Evolutionary conservation across 2,888 invertebrate species (phyloP).

Genomic region (Amphimallon solstitiale): DNA sequence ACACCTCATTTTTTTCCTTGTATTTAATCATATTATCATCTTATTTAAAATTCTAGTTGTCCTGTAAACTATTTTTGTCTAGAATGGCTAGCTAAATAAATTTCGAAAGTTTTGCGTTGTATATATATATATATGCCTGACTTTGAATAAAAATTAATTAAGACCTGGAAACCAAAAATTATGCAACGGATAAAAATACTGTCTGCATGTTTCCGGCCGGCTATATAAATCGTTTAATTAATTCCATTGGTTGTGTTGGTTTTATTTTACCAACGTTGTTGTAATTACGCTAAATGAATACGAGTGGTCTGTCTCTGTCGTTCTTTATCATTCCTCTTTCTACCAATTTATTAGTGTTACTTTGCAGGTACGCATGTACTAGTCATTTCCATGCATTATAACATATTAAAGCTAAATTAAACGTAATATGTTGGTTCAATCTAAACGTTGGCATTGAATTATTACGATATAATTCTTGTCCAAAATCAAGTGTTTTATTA

Average conservation of each 20-base stretch:
- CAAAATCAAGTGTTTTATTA: too few species aligned
- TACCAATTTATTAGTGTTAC: slow-evolving; percentile 23
- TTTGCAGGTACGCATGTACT: neutral
- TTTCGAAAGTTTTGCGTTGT: neutral
- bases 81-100: too few species aligned
- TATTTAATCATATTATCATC: too few species aligned
- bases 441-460: too few species aligned
- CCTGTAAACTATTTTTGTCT: too few species aligned
- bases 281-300: slow-evolving; percentile 29
- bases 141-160: slow-evolving; percentile 26
- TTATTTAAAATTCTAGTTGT: too few species aligned
- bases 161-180: slow-evolving; percentile 28
- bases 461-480: too few species aligned
- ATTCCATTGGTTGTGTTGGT: slow-evolving; percentile 21
- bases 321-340: slow-evolving; percentile 11
- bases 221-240: slow-evolving; percentile 32
- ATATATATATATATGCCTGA: neutral
- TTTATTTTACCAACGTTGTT: slow-evolving; percentile 6
- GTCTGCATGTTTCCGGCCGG: neutral
- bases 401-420: too few species aligned
- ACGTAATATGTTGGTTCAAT: too few species aligned
- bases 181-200: slow-evolving; percentile 17
- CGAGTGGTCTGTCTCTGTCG: neutral
- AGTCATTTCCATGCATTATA: too few species aligned
- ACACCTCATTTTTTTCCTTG: too few species aligned